phyloP scores from a whole-genome alignment of 2,888 invertebrate species.

The Pseudeuparius sepicola region DNA sequence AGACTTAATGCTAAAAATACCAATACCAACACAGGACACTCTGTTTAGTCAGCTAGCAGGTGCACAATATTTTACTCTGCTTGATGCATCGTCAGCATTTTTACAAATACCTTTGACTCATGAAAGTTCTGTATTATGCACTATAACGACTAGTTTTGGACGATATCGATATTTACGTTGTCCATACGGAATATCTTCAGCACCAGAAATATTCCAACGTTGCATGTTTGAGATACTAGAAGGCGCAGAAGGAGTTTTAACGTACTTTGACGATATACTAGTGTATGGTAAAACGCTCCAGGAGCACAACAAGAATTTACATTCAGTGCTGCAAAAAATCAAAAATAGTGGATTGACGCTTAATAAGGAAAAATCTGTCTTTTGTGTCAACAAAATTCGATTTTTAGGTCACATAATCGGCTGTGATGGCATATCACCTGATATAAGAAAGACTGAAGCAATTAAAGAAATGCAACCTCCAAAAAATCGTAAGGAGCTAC shows the following conservation, averaged over 20 bases:
- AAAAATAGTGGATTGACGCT: constrained; percentile 12
- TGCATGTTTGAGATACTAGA: constrained; percentile 13
- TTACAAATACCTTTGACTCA: too few relatives aligned
- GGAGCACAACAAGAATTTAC: too few relatives aligned
- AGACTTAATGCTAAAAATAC: too few relatives aligned
- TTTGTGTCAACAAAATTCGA: constrained; percentile 12
- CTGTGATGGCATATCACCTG: constrained; percentile 7
- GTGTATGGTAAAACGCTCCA: too few relatives aligned
- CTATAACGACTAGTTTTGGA: constrained; percentile 12
- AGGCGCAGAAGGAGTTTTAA: constrained; percentile 10
- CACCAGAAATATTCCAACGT: constrained; percentile 12
- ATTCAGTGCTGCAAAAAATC: too few relatives aligned
- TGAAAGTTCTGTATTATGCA: too few relatives aligned
- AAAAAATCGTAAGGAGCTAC: constrained; percentile 7
- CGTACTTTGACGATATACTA: constrained; percentile 17
- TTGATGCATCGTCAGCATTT: too few relatives aligned
- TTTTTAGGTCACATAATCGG: constrained; percentile 13
- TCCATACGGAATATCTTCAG: constrained; percentile 15
- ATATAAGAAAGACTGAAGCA: constrained; percentile 11
- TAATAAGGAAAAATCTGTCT: constrained; percentile 12
- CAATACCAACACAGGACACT: too few relatives aligned
- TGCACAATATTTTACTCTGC: constrained; percentile 14
- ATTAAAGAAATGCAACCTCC: constrained; percentile 10
- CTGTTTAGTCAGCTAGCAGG: constrained; percentile 12
- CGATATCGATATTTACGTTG: constrained; percentile 15